Base-by-base conservation (phyloP, 2,797 vertebrate genomes). In the Brachyalestes nurse region DNA sequence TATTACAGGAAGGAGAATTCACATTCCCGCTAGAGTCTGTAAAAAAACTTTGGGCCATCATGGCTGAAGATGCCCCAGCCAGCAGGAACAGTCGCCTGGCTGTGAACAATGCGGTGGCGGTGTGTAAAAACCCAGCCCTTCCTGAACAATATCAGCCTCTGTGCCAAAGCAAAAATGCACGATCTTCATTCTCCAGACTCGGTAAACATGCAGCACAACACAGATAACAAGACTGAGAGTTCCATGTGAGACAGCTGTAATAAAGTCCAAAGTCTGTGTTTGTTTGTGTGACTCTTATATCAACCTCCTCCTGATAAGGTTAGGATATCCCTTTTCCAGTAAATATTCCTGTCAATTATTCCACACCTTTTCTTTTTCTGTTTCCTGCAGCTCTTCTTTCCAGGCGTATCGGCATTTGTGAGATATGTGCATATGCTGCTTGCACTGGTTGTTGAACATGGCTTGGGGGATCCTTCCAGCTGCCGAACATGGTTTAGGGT, bases 391-490 rank as follows among this genome's bases (percentile, higher is more conserved):
- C 75, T 6, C 23, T 25, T 13, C 69, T 88, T 53, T 80, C 82
- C 16, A 1, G 14, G 25, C 42, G 70, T n/a, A 7, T 16, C 0
- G 77, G 86, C 6, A n/a, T 76, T 16, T 89, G 90, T 80, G 87
- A 89, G 82, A 82, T 88, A 78, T 90, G 88, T 67, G 67, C 83
- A 28, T 87, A 45, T 58, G 85, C 79, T 5, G 88, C 87, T 65
- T 89, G 90, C 76, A 87, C 80, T 1, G 88, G 85, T 49, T 89
- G 89, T 25, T 88, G 73, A 88, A 45, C 6, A 5, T 40, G 34
- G 13, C 23, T 16, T 42, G n/a, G 40, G 2, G 28, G 17, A 25
- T 1, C 3, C 38, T 28, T 62, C 60, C 14, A 13, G 25, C 6
- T 23, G n/a, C n/a, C 4, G n/a, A 21, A 23, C 57, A 58, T 19